A percentile compares a stretch with the other conserved stretches of the same genome.
Evolutionary conservation across 2,797 vertebrate genomes (phyloP).

Genomic region (Clarias platycephalus): DNA sequence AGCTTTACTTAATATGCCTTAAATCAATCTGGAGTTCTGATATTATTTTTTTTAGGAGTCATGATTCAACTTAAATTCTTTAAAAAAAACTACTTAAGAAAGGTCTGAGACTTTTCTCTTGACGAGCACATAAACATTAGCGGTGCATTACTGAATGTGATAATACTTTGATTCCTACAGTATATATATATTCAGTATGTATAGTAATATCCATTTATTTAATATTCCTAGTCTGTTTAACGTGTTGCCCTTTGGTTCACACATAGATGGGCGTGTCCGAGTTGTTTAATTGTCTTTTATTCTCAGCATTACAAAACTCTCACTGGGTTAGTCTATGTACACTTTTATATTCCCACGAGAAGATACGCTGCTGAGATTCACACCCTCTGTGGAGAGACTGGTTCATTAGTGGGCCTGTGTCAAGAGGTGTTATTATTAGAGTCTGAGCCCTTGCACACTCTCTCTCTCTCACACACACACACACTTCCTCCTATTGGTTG

Average conservation of each 20-base stretch:
- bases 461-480: conserved; percentile 58
- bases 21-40: too few species aligned
- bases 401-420: conserved; percentile 62
- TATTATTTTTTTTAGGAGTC: too few species aligned
- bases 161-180: too few species aligned
- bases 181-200: too few species aligned
- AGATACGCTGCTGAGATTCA: background rate
- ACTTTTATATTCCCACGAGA: conserved; percentile 1
- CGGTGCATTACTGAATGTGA: background rate
- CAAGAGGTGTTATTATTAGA: conserved; percentile 71
- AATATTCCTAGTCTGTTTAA: background rate
- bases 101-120: too few species aligned
- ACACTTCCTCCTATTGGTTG: conserved; percentile 47
- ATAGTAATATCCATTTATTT: background rate
- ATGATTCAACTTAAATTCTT: too few species aligned
- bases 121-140: too few species aligned
- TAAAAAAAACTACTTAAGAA: too few species aligned
- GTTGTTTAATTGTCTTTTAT: conserved; percentile 15
- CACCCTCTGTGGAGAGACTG: conserved; percentile 26
- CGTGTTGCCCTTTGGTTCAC: background rate
- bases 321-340: background rate
- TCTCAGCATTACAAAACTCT: background rate
- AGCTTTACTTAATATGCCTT: too few species aligned
- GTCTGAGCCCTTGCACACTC: conserved; percentile 55
- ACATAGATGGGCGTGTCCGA: background rate